Percentiles rank a stretch among this genome's conserved stretches.
Conservation (phyloP, 2,113 vertebrate species). For the Eupsittula cactorum region DNA sequence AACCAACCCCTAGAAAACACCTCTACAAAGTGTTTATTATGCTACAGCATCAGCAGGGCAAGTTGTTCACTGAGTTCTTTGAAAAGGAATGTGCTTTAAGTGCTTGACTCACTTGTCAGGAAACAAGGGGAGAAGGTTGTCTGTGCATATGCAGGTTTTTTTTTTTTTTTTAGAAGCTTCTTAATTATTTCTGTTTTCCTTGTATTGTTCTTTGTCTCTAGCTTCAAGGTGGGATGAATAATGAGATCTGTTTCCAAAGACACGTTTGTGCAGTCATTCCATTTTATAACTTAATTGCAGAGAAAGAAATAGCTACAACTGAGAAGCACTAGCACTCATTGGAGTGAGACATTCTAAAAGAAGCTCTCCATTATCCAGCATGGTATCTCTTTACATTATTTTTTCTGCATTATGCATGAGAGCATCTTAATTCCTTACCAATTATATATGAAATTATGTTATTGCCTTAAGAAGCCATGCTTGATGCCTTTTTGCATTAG, state of each 20-base stretch:
- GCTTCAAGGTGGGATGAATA: not conserved
- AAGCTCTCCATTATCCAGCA: not conserved
- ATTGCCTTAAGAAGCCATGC: not conserved
- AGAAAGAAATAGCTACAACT: not conserved
- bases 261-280: rapidly evolving
- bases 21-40: not conserved
- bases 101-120: not conserved
- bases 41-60: not conserved
- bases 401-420: not conserved
- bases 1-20: not conserved
- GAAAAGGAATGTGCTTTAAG: not conserved
- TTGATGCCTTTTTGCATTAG: not conserved
- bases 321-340: not conserved
- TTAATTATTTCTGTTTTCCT: not conserved
- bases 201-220: not conserved
- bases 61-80: not conserved
- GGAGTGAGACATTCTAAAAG: not conserved
- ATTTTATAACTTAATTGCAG: not conserved
- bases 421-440: not conserved
- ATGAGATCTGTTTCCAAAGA: not conserved
- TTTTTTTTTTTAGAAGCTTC: not conserved
- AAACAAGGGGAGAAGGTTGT: not conserved
- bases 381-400: not conserved
- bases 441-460: not conserved
- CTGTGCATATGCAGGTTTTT: not conserved